phyloP scores from a whole-genome alignment of 2,797 vertebrate genomes.

The Eidolon dupreanum region DNA sequence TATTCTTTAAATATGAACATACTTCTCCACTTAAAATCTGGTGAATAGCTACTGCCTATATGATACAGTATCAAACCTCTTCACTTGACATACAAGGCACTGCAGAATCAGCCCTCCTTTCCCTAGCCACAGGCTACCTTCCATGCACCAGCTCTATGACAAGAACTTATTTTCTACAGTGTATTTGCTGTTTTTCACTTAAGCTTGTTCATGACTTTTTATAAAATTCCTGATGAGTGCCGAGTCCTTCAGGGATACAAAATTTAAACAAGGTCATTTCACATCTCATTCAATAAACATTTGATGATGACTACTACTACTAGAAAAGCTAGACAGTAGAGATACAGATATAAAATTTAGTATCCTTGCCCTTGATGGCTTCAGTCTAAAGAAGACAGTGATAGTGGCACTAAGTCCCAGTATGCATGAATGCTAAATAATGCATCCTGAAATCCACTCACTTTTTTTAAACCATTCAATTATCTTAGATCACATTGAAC shows the following conservation, averaged over 20 bases:
- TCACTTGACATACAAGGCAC: not conserved
- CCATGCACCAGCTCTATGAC: not conserved
- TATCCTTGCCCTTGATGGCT: not conserved
- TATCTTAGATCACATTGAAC: not conserved
- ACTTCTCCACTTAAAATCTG: not conserved
- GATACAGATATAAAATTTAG: not conserved
- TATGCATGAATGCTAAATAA: not conserved
- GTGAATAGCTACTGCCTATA: not conserved
- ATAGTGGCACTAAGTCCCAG: not conserved
- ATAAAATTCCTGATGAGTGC: not conserved
- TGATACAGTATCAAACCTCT: not conserved
- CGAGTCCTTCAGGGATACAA: not conserved
- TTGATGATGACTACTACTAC: not conserved
- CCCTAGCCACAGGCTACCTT: not conserved
- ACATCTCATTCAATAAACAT: not conserved
- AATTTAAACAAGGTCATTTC: not conserved
- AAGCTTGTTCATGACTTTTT: not conserved
- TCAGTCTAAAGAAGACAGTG: not conserved
- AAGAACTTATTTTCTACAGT: slow-evolving; percentile 2
- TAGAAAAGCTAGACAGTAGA: not conserved
- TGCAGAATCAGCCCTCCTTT: not conserved
- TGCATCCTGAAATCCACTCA: not conserved
- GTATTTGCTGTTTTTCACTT: not conserved
- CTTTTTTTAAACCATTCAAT: not conserved
- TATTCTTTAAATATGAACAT: not conserved